Base-by-base conservation (phyloP, 2,113 vertebrate species). In the Leptodactylus fuscus region DNA sequence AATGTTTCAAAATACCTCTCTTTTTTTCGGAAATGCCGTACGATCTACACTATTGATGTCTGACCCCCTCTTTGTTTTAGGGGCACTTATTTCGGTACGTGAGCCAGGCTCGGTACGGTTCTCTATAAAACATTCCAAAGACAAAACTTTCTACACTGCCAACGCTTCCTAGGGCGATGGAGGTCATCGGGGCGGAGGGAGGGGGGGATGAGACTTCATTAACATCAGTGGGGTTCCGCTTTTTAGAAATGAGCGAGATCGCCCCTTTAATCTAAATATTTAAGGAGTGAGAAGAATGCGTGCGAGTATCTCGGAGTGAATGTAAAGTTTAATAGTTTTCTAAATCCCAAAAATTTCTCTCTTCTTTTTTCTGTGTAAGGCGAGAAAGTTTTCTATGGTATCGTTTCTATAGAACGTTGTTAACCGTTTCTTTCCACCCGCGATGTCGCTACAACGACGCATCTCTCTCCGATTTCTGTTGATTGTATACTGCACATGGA, bases 351-450 rank as follows among this genome's bases (percentile, higher is more conserved):
- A 44, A 53, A 18, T 75, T 80, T 83, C 65, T 10, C 34, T 51
- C 32, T 70, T 38, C 58, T 65, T 75, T 41, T 73, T 62, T 83
- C 51, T 75, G 70, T 74, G 41, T 32, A 46, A 83, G n/a, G 29
- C 62, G 9, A 58, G 70, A 36, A 79, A 71, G 29, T 55, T 80
- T 85, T 85, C 51, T 85, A 85, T 78, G 29, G 38, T 58, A 44
- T 85, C 55, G 41, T 85, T 85, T 71, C 75, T 80, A 51, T 69
- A 41, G 48, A 85, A 51, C 1, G 53, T 38, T 44, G 34, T 83
- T 18, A 27, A 69, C 44, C 71, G 78, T 65, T 80, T 16, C 32
- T 58, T 53, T 71, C 15, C 58, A 65, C 20, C 13, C 5, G 46
- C 46, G 11, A 34, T 8, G 32, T 85, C 34, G 10, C 29, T 55